Evolutionary conservation across 1,140 invertebrate genomes (phyloP).

Genomic region (Drosophila rufa): DNA sequence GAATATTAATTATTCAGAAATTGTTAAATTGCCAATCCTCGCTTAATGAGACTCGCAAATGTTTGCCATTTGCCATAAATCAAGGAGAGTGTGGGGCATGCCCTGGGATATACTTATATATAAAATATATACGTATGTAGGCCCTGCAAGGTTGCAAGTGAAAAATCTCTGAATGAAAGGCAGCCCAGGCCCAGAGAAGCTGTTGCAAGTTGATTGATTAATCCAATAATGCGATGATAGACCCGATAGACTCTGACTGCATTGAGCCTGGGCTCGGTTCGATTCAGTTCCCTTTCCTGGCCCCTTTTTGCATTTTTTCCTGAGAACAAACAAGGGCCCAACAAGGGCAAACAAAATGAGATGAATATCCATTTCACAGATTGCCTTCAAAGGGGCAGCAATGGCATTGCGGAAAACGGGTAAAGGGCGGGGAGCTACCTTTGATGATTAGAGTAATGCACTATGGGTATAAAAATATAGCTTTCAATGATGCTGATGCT

Average conservation of each 20-base stretch:
- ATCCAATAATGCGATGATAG: constrained; percentile 70
- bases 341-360: constrained; percentile 53
- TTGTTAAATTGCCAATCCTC: constrained; percentile 67
- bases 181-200: constrained; percentile 8
- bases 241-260: constrained; percentile 19
- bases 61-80: constrained; percentile 49
- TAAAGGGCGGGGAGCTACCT: constrained; percentile 4
- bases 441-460: constrained; percentile 79
- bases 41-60: constrained; percentile 51
- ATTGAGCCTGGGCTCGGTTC: not conserved
- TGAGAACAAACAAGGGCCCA: constrained; percentile 8
- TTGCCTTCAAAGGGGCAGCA: constrained; percentile 11
- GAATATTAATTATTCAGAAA: constrained; percentile 83
- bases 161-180: constrained; percentile 17
- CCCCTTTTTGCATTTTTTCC: not conserved
- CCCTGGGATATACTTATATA: not conserved
- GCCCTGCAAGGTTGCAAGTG: constrained; percentile 13
- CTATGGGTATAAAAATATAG: constrained; percentile 54
- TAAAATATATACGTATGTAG: not conserved
- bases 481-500: constrained; percentile 4
- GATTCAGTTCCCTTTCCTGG: not conserved
- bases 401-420: not conserved
- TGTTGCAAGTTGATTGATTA: constrained; percentile 75
- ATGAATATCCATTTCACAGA: constrained; percentile 63
- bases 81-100: constrained; percentile 20